phyloP scores from a whole-genome alignment of 2,113 vertebrate species.

The Verasper variegatus region DNA sequence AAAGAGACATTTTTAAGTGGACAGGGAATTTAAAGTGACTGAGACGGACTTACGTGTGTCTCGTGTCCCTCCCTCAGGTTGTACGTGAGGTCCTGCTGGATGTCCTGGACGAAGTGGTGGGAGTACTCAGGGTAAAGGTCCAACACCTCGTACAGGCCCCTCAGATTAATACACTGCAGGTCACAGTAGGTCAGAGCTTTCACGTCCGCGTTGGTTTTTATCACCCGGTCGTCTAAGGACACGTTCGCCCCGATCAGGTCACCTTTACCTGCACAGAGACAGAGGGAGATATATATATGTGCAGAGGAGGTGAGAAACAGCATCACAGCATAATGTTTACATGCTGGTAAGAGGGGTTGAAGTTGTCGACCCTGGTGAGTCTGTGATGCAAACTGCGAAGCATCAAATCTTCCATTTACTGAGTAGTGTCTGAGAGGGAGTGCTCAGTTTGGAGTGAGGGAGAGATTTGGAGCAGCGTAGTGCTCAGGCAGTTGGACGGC shows the following conservation, averaged over 20 bases:
- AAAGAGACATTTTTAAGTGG: background rate
- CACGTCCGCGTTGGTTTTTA: slow-evolving; percentile 96
- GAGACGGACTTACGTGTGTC: slow-evolving; percentile 88
- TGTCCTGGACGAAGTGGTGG: slow-evolving; percentile 92
- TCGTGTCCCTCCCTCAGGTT: slow-evolving; percentile 96
- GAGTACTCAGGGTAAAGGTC: slow-evolving; percentile 96
- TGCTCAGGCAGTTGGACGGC: background rate
- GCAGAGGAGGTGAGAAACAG: slow-evolving; percentile 8
- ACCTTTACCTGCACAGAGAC: slow-evolving; percentile 88
- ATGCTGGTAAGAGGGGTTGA: slow-evolving; percentile 4
- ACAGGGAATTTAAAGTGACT: background rate
- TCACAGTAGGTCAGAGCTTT: slow-evolving; percentile 97
- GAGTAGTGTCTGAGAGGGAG: slow-evolving; percentile 8
- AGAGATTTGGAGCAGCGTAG: slow-evolving; percentile 13
- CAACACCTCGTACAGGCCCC: slow-evolving; percentile 93
- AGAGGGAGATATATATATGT: slow-evolving; percentile 17
- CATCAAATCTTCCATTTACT: slow-evolving; percentile 28
- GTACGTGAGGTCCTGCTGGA: slow-evolving; percentile 95
- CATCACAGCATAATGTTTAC: slow-evolving; percentile 2
- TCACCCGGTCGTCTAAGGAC: slow-evolving; percentile 91
- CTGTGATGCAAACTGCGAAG: background rate
- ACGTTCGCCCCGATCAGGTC: slow-evolving; percentile 95
- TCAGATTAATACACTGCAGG: slow-evolving; percentile 94
- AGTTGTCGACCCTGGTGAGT: background rate
- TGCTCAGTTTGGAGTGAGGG: background rate